Percentiles rank a stretch among this genome's conserved stretches.
These are phyloP conservation scores for Vipera ursinii DNA, from an alignment of 2,797 vertebrate genomes.

Conservation along the genomic window DNA sequence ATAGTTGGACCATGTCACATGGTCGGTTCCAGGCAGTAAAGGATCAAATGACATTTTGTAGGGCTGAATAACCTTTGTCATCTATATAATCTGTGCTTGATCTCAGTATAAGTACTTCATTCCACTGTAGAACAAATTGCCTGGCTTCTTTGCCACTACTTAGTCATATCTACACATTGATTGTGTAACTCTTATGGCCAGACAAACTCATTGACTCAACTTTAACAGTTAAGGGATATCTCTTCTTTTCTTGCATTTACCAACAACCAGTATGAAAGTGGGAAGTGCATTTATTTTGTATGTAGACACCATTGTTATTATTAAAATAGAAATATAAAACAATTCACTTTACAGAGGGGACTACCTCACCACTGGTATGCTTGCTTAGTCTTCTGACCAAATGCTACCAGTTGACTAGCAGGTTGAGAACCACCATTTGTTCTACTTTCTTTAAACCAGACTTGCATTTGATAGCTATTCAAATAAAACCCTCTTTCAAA, in stretches of 20 bases:
- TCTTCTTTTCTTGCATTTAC: background rate
- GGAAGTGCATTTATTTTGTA: background rate
- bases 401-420: background rate
- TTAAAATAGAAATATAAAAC: background rate
- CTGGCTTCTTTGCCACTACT: background rate
- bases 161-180: background rate
- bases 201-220: background rate
- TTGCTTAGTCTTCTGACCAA: background rate
- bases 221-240: background rate
- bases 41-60: background rate
- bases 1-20: background rate
- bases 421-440: background rate
- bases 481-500: background rate
- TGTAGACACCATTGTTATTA: background rate
- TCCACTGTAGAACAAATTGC: background rate
- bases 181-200: background rate
- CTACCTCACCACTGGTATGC: background rate
- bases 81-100: background rate
- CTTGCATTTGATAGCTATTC: background rate
- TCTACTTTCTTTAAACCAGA: background rate
- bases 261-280: background rate
- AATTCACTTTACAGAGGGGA: background rate
- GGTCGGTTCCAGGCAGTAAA: too few species aligned
- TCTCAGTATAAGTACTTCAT: background rate
- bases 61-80: background rate